Evolutionary conservation across 1,140 invertebrate species (phyloP), one percentile per base, ranked within the genome.

Genomic region (Eufriesea mexicana): DNA sequence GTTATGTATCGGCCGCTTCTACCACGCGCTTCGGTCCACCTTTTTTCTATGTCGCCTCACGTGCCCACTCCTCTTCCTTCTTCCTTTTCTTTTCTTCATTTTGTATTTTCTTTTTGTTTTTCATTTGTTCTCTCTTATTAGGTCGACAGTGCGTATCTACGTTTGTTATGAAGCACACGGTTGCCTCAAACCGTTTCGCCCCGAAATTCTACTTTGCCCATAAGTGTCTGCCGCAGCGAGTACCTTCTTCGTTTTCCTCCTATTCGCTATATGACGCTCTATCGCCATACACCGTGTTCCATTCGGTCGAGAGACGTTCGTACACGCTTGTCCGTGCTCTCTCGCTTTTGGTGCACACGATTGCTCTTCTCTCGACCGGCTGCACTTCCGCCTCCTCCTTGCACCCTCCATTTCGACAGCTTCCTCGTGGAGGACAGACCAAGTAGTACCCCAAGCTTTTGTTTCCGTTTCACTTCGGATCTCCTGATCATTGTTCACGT

Each of bases 151-250:
- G 61, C 49, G n/a, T 14, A 5, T 8, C 14, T 28, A 7, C 25
- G 18, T 16, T 9, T 2, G 6, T n/a, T 25, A n/a, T n/a, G 10
- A n/a, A 5, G 6, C 8, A 18, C 18, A 20, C 28, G 18, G 28
- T 18, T 35, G 61, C 16, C 61, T 20, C 20, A 35, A 57, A 64
- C 51, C 18, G 45, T 67, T 49, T 79, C 57, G 28, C 45, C 55
- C 9, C 57, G 77, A 62, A 72, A 79, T 72, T 79, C 54, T 79
- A 79, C 54, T 86, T 84, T 64, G 16, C 25, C 73, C 57, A 42
- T 35, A 72, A 55, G 79, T 84, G 82, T 83, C 84, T 73, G 16
- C 10, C 72, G 80, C 45, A 59, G 72, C 61, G 68, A 76, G 49
- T 77, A 66, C 77, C 72, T 82, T 57, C 64, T 73, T 54, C 67